Percentiles rank a stretch among this genome's conserved stretches.
phyloP scores from a whole-genome alignment of 1,140 invertebrate species.

The Papilio aristodemus region DNA sequence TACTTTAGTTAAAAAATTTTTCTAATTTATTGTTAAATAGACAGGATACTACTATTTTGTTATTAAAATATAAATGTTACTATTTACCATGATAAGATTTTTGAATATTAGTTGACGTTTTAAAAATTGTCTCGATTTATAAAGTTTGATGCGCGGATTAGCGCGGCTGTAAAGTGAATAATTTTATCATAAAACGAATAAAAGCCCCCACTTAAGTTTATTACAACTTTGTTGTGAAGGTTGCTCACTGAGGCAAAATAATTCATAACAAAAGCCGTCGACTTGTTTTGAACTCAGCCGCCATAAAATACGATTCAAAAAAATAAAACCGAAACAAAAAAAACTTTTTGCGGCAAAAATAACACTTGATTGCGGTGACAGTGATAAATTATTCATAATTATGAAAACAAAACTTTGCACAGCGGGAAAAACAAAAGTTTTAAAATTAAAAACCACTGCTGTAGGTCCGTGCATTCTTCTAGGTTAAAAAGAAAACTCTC shows the following conservation, averaged over 20 bases:
- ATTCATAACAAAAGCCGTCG: constrained; percentile 23
- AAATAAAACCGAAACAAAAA: constrained; percentile 36
- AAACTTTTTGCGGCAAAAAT: constrained; percentile 35
- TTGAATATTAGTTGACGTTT: background rate
- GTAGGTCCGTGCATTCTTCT: background rate
- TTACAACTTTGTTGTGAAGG: constrained; percentile 33
- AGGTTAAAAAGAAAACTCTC: background rate
- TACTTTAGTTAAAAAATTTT: too few species aligned
- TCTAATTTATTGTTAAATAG: too few species aligned
- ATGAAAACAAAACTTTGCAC: constrained; percentile 26
- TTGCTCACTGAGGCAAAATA: constrained; percentile 24
- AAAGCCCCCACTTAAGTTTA: constrained; percentile 21
- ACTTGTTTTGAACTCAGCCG: constrained; percentile 28
- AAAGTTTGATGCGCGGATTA: constrained; percentile 3
- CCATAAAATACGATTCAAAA: constrained; percentile 28
- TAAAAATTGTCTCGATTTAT: background rate
- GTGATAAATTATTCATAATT: constrained; percentile 44
- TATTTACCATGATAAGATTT: too few species aligned
- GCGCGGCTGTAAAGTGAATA: constrained; percentile 12
- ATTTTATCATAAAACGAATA: constrained; percentile 24
- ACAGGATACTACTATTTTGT: too few species aligned
- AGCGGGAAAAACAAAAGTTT: constrained; percentile 7
- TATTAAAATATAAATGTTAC: too few species aligned
- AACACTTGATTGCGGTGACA: constrained; percentile 39
- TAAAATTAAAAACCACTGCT: constrained; percentile 20